A percentile compares a stretch with the other conserved stretches of the same genome.
These are phyloP conservation scores for Suillia variegata DNA, from an alignment of 2,888 invertebrate species.

Conservation along the genomic window DNA sequence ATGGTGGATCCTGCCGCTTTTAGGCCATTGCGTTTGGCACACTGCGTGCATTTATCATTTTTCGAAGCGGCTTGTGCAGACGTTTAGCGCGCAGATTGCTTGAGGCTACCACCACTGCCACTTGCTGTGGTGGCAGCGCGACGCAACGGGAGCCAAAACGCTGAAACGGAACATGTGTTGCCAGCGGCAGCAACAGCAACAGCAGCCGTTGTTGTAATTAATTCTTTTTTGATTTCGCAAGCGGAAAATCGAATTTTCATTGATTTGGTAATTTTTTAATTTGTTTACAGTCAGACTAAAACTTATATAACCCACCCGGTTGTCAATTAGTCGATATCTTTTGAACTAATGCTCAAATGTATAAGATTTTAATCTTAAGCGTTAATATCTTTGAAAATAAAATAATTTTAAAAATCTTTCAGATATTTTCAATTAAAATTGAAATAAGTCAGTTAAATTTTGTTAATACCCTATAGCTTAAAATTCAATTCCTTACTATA, in stretches of 20 bases:
- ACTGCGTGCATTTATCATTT: not conserved
- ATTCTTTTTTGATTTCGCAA: not conserved
- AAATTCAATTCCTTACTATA: no score
- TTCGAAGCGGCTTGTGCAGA: not conserved
- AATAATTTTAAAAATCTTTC: no score
- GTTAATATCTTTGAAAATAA: no score
- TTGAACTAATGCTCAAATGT: no score
- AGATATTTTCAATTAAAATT: no score
- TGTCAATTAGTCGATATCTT: no score
- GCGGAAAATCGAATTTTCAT: not conserved
- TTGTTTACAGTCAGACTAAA: no score
- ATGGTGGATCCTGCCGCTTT: conserved; percentile 2
- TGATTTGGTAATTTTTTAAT: not conserved
- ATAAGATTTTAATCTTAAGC: no score
- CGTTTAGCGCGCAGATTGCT: not conserved
- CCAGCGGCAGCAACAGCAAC: not conserved
- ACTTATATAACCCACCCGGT: no score
- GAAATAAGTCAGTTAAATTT: no score
- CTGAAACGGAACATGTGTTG: conserved; percentile 2
- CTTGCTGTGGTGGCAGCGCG: not conserved
- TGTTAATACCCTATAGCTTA: no score
- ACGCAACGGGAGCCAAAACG: conserved; percentile 1
- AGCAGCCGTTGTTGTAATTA: not conserved
- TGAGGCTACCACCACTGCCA: not conserved
- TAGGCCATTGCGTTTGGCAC: not conserved